Percentiles rank a stretch among this genome's conserved stretches.
These are phyloP conservation scores for Maconellicoccus hirsutus DNA, from an alignment of 1,140 invertebrate genomes.

Conservation along the genomic window DNA sequence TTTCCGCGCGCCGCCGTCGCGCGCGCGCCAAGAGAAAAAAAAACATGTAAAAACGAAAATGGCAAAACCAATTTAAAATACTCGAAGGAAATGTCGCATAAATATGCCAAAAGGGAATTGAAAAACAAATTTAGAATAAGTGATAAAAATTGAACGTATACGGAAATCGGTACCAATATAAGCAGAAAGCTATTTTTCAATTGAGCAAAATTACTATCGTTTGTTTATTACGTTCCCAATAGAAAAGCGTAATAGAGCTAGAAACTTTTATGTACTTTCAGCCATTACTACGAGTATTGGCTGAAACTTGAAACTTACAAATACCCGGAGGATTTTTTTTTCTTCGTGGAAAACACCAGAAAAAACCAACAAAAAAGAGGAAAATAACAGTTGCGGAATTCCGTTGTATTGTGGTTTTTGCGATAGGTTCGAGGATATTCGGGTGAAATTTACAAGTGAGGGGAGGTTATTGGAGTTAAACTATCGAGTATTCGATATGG, in stretches of 20 bases:
- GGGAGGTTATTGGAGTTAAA: too few species aligned
- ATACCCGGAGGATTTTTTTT: too few species aligned
- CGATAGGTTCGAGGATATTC: too few species aligned
- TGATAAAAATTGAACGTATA: conserved; percentile 12
- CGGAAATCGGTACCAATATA: conserved; percentile 13
- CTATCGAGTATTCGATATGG: too few species aligned
- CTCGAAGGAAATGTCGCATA: conserved; percentile 10
- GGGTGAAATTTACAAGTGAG: too few species aligned
- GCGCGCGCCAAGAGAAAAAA: too few species aligned
- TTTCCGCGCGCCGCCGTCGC: too few species aligned
- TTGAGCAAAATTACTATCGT: conserved; percentile 15
- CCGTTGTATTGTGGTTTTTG: too few species aligned
- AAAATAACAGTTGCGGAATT: too few species aligned
- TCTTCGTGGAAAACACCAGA: too few species aligned
- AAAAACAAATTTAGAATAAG: conserved; percentile 20
- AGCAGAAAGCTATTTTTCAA: conserved; percentile 14
- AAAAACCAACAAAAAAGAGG: too few species aligned
- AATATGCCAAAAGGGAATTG: conserved; percentile 22
- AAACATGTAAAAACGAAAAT: background rate
- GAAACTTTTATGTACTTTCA: conserved; percentile 9
- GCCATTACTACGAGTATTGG: background rate
- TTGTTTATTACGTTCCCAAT: conserved; percentile 9
- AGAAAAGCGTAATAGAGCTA: background rate
- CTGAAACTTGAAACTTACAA: conserved; percentile 3
- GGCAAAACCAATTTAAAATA: conserved; percentile 5